Evolutionary conservation across 2,113 vertebrate species (phyloP).

Genomic region (Epinephelus moara): DNA sequence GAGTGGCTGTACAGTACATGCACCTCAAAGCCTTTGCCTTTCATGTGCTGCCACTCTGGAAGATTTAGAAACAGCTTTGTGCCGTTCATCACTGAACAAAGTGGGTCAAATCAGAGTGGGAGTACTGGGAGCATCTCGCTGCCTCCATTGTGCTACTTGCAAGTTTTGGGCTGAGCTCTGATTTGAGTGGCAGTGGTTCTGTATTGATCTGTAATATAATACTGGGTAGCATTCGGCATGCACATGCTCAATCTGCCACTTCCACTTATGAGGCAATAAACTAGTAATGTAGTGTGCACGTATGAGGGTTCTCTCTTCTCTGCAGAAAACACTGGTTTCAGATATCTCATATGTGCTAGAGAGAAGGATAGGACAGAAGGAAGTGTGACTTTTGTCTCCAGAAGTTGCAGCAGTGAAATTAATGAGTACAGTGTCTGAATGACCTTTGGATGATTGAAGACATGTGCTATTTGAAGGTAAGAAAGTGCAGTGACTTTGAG

Average conservation of each 20-base stretch:
- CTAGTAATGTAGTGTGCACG: no score
- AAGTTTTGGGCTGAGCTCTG: neutral
- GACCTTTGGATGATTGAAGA: slow-evolving; percentile 3
- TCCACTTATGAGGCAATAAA: neutral
- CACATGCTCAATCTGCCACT: neutral
- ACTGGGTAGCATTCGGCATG: neutral
- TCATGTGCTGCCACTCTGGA: neutral
- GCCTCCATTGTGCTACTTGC: neutral
- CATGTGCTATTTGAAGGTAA: neutral
- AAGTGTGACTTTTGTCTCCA: neutral
- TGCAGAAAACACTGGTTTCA: neutral
- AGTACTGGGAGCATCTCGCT: neutral
- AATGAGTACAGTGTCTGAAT: neutral
- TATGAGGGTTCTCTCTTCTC: neutral
- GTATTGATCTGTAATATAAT: neutral
- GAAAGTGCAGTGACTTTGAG: neutral
- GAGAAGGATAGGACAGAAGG: neutral
- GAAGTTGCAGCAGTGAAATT: neutral
- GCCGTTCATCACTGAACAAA: neutral
- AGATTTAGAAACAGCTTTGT: neutral
- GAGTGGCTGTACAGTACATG: slow-evolving; percentile 3
- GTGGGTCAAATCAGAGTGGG: neutral
- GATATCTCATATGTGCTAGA: neutral
- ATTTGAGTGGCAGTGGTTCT: neutral
- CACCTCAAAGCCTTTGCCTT: neutral